Evolutionary conservation across 2,888 invertebrate species (phyloP), one percentile per base, ranked within the genome.

Genomic region (Trypoxylon attenuatum): DNA sequence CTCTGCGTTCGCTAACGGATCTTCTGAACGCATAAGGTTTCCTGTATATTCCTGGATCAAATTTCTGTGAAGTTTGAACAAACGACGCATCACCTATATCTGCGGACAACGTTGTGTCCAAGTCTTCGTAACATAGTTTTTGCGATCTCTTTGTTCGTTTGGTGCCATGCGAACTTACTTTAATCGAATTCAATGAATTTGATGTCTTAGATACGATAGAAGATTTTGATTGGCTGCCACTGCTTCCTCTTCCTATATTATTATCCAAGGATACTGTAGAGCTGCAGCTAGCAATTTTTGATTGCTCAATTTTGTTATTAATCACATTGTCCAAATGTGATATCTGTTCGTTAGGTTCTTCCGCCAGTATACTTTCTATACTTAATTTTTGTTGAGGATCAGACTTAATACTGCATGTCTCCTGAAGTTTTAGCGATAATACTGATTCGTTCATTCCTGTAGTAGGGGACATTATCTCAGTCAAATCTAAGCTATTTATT

Each of bases 61-160:
- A 83, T 76, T 89, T 90, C 2, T 87, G 87, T 0, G 90, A 89
- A 6, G 91, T 91, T n/a, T 89, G 84, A 10, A 89, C 82, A 39
- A 89, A 87, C 49, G 90, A 90, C 22, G 88, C 82, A 55, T 91
- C 91, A 0, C 90, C 90, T 2, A 88, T 81, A 64, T 90, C 91
- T 0, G 91, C 91, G 0, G 91, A 91, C 42, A 91, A 82, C 0
- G 91, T 90, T 69, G 90, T 90, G 78, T 91, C 90, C 22, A 91
- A 82, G 69, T 91, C 91, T 53, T 90, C 90, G 63, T 90, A 90
- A 5, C 61, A 74, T 2, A 82, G 56, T 64, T 76, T 83, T 0
- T 76, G 77, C 21, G 70, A 67, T 2, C 71, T 71, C 45, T 73
- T 82, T 2, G 33, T 63, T 53, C 68, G 76, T 2, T 77, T 69